These are phyloP conservation scores for Papilio aristodemus DNA, from an alignment of 1,140 invertebrate genomes.

Conservation along the genomic window DNA sequence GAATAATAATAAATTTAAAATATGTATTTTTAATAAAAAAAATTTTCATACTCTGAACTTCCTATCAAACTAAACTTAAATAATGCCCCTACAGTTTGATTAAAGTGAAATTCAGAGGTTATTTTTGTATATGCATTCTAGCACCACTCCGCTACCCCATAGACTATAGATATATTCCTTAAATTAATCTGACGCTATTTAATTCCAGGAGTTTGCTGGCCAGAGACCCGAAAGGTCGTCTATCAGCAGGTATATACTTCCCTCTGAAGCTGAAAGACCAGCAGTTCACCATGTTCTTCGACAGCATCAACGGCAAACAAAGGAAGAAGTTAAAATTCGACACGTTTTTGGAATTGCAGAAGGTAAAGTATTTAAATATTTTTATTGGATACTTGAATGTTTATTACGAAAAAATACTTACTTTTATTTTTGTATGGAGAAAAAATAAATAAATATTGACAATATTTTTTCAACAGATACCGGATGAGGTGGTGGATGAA, in stretches of 20 bases:
- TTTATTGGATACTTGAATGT: too few species aligned
- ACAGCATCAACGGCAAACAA: conserved; percentile 84
- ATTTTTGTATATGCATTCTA: too few species aligned
- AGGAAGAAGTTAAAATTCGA: conserved; percentile 86
- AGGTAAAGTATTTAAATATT: conserved; percentile 77
- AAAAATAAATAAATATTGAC: too few species aligned
- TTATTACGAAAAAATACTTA: not conserved
- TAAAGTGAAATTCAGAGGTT: too few species aligned
- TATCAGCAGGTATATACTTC: conserved; percentile 92
- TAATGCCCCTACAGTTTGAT: too few species aligned
- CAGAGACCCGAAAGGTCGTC: conserved; percentile 89
- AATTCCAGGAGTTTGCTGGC: conserved; percentile 86
- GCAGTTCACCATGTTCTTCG: conserved; percentile 90
- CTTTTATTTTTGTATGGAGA: not conserved
- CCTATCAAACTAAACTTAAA: too few species aligned
- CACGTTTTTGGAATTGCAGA: conserved; percentile 82
- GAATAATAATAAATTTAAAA: too few species aligned
- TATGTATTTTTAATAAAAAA: too few species aligned
- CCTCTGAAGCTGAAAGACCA: conserved; percentile 83
- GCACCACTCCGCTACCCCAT: not conserved
- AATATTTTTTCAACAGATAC: conserved; percentile 81
- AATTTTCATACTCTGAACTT: too few species aligned
- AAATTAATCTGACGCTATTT: not conserved
- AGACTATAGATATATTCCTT: not conserved
- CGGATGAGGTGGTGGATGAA: conserved; percentile 82